Conservation (phyloP, 2,888 invertebrate species). For the Ophonus ardosiacus region DNA sequence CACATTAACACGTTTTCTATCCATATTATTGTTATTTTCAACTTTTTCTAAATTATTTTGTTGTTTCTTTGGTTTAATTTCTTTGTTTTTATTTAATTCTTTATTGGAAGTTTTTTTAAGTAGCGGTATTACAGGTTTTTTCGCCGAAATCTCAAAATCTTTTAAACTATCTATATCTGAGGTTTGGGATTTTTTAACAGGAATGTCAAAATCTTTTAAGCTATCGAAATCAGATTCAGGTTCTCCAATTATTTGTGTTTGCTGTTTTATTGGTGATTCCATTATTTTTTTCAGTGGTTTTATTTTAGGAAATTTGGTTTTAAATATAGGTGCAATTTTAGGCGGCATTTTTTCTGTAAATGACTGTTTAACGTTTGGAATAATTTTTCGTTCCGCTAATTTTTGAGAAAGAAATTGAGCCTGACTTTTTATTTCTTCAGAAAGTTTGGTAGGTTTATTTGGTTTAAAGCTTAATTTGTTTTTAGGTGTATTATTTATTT, state of each 20-base stretch:
- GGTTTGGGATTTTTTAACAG: neutral
- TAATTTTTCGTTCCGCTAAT: neutral
- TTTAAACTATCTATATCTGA: neutral
- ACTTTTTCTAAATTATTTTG: neutral
- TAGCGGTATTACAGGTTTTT: neutral
- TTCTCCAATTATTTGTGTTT: neutral
- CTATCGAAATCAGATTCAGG: neutral
- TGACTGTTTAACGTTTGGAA: neutral
- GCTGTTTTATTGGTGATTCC: neutral
- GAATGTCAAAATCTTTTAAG: neutral
- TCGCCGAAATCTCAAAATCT: neutral
- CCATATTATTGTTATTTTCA: neutral
- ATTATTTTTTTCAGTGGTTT: neutral
- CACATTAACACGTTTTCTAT: neutral
- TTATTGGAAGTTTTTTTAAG: neutral
- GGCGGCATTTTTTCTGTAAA: neutral
- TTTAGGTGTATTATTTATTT: neutral
- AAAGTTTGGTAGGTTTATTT: neutral
- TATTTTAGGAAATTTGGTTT: conserved; percentile 30
- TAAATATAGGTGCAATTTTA: conserved; percentile 5
- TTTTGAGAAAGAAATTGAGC: conserved; percentile 9
- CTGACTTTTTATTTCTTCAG: conserved; percentile 5
- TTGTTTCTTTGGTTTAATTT: neutral
- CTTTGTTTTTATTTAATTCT: neutral
- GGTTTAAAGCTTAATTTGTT: neutral